Percentiles rank a stretch among this genome's conserved stretches.
Conservation (phyloP, 2,797 vertebrate species). For the Falco cherrug region DNA sequence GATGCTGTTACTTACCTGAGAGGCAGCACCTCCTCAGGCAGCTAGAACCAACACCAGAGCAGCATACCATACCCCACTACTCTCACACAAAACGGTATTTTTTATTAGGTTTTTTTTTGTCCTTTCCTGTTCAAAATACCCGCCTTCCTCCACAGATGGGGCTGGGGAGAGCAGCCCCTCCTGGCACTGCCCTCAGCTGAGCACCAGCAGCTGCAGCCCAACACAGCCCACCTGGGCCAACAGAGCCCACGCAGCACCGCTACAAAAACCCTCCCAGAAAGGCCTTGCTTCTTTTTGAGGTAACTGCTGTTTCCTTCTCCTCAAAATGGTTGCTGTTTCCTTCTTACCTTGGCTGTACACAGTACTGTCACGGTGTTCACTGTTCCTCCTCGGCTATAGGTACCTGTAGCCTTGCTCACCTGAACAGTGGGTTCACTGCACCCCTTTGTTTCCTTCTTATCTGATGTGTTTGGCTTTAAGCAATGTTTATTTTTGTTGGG, state of each 20-base stretch:
- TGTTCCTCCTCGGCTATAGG: rapidly evolving
- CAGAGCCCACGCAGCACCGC: rapidly evolving
- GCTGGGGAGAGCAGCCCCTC: not conserved
- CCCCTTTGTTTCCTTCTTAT: rapidly evolving
- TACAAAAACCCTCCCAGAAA: not conserved
- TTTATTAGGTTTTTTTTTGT: rapidly evolving
- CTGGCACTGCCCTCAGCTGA: not conserved
- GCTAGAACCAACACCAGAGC: rapidly evolving
- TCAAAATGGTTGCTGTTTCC: rapidly evolving
- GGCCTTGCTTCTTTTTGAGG: rapidly evolving
- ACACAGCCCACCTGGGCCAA: not conserved
- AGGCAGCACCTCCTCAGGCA: rapidly evolving
- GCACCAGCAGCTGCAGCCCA: not conserved
- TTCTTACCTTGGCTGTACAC: rapidly evolving
- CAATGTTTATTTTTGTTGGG: rapidly evolving
- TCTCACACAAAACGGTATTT: rapidly evolving
- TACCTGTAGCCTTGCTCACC: rapidly evolving
- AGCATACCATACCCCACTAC: rapidly evolving
- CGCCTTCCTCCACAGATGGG: not conserved
- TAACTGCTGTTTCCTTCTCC: rapidly evolving
- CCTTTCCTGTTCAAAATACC: not conserved
- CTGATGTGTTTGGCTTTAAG: rapidly evolving
- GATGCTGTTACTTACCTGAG: rapidly evolving
- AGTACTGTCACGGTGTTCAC: rapidly evolving
- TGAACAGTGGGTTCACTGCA: rapidly evolving